These are phyloP conservation scores for Tholera decimalis DNA, from an alignment of 2,888 invertebrate species.

Conservation along the genomic window DNA sequence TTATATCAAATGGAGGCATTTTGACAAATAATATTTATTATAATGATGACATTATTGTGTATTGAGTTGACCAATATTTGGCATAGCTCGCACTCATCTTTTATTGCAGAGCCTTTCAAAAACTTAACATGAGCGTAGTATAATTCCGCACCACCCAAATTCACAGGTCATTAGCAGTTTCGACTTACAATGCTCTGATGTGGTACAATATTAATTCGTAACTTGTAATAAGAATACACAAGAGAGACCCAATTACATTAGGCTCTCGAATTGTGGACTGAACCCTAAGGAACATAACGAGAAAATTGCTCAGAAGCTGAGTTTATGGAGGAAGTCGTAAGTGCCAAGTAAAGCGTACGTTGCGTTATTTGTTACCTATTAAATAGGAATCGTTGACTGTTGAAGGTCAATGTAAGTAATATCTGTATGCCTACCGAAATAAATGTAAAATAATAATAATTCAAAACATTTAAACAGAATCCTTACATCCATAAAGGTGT, in stretches of 20 bases:
- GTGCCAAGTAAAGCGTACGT: slow-evolving; percentile 37
- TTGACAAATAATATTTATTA: too few species aligned
- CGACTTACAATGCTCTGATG: slow-evolving; percentile 19
- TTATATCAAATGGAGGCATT: too few species aligned
- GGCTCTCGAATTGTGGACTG: slow-evolving; percentile 12
- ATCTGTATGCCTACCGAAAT: not conserved
- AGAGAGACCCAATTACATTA: slow-evolving; percentile 51
- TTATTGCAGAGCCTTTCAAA: not conserved
- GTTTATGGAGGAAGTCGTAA: slow-evolving; percentile 40
- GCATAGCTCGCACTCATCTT: not conserved
- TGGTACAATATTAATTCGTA: slow-evolving; percentile 22
- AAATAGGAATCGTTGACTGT: slow-evolving; percentile 15
- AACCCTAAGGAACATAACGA: slow-evolving; percentile 19
- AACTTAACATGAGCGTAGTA: not conserved
- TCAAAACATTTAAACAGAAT: not conserved
- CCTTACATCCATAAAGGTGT: not conserved
- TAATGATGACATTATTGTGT: not conserved
- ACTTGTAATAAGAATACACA: slow-evolving; percentile 41
- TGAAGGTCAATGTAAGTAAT: slow-evolving; percentile 23
- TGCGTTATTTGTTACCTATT: slow-evolving; percentile 29
- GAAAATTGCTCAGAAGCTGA: slow-evolving; percentile 17
- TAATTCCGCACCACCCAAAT: slow-evolving; percentile 2
- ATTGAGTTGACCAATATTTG: not conserved
- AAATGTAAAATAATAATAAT: not conserved
- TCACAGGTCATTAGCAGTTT: slow-evolving; percentile 31